Base-by-base conservation (phyloP, 2,888 invertebrate species). In the Lasioglossum figueresi region DNA sequence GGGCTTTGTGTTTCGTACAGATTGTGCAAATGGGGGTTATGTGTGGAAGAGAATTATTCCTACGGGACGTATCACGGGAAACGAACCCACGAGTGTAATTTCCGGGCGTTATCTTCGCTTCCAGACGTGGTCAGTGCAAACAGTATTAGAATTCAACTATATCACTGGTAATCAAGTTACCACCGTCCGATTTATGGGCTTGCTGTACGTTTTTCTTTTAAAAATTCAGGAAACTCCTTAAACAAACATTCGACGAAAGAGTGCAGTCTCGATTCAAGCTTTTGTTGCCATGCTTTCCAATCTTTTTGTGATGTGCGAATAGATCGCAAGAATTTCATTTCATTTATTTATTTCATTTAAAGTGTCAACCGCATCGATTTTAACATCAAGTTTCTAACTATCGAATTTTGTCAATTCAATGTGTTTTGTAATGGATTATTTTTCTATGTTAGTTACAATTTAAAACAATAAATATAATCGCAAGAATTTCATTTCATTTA, bases 71-170 rank as follows among this genome's bases (percentile, higher is more conserved):
- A 79, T 79, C 72, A 37, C 34, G 76, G 56, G 70, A 80, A 88
- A 86, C 79, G 73, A 86, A 83, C 70, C 78, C 71, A 34, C 72
- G 56, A 77, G 75, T 72, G 52, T 88, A 88, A 82, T 86, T 84
- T 68, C 77, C 76, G 66, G 63, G 66, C 34, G 73, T 82, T 88
- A 79, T 83, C 83, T 80, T 70, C n/a, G 48, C 66, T 63, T 71
- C 12, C 66, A 70, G 68, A 37, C 73, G 14, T 63, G 52, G 73
- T 66, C 66, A 78, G 71, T n/a, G 34, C 52, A 72, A 80, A 86
- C 31, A 74, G 56, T 78, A 76, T 85, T 70, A 74, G 34, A 88
- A 82, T 80, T 76, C 34, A 77, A 72, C 63, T 43, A 76, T 84
- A 82, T 73, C 48, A 52, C 45, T 6, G 37, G n/a, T 48, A 37